Conservation (phyloP, 2,113 vertebrate genomes). For the Oncorhynchus clarkii region DNA sequence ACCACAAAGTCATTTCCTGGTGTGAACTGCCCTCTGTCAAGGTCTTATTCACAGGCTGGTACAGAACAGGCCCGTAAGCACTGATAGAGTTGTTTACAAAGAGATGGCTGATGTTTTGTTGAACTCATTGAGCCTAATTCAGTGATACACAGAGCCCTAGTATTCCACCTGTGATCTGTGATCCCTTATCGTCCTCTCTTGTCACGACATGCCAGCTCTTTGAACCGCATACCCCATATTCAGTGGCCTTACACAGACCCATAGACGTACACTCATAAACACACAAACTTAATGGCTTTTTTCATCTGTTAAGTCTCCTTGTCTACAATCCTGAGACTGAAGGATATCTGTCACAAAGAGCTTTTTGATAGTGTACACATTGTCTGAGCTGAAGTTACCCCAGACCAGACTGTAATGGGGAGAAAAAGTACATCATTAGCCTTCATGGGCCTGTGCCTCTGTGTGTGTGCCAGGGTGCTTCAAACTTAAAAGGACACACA, state of each 20-base stretch:
- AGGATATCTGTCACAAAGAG: neutral
- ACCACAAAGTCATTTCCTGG: neutral
- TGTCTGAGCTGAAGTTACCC: neutral
- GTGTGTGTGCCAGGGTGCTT: neutral
- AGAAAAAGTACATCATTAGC: neutral
- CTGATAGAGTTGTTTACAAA: neutral
- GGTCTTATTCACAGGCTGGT: neutral
- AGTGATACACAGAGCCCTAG: neutral
- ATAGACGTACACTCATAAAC: too few species aligned
- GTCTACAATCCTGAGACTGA: neutral
- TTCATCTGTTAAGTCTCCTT: too few species aligned
- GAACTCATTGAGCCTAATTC: neutral
- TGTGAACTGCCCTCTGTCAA: neutral
- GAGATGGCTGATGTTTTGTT: neutral
- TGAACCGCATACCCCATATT: neutral
- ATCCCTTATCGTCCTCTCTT: neutral
- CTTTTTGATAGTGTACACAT: neutral
- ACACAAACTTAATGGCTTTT: too few species aligned
- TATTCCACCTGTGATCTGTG: neutral
- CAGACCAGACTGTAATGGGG: neutral
- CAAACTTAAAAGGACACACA: neutral
- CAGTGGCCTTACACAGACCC: neutral
- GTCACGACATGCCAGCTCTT: neutral
- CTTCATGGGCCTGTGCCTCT: neutral
- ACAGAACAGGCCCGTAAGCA: neutral